Conservation (phyloP, 2,888 invertebrate species). For the Sialis fuliginosa region DNA sequence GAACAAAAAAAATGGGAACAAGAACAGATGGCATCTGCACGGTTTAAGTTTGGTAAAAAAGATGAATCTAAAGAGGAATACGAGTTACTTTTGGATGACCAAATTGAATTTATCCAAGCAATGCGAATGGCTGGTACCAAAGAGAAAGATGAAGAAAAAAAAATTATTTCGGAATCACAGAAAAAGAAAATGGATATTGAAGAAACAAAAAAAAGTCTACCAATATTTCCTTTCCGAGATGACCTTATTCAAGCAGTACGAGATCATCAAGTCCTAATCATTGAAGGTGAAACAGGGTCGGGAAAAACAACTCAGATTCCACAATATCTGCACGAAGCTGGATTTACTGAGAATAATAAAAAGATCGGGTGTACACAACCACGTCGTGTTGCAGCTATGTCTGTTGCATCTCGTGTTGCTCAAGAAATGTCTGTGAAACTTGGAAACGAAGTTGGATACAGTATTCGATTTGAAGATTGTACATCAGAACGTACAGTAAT, state of each 20-base stretch:
- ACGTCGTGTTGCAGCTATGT: slow-evolving; percentile 96
- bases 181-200: slow-evolving; percentile 64
- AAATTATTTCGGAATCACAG: slow-evolving; percentile 45
- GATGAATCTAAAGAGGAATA: slow-evolving; percentile 52
- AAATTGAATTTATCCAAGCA: slow-evolving; percentile 94
- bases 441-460: slow-evolving; percentile 79
- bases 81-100: slow-evolving; percentile 85
- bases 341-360: slow-evolving; percentile 65
- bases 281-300: slow-evolving; percentile 97
- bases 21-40: slow-evolving; percentile 85
- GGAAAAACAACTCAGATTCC: slow-evolving; percentile 99
- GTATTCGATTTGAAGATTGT: slow-evolving; percentile 97
- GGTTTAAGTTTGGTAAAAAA: slow-evolving; percentile 84
- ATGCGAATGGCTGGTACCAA: slow-evolving; percentile 59
- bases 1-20: slow-evolving; percentile 95
- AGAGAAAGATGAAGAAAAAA: slow-evolving; percentile 34
- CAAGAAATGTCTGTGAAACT: slow-evolving; percentile 95
- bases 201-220: slow-evolving; percentile 83
- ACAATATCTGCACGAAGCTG: slow-evolving; percentile 91
- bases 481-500: slow-evolving; percentile 92
- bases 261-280: slow-evolving; percentile 76
- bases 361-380: slow-evolving; percentile 97
- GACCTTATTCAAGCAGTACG: slow-evolving; percentile 82
- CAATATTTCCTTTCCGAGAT: slow-evolving; percentile 82
- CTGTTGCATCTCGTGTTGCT: slow-evolving; percentile 95